These are phyloP conservation scores for Aphis craccivora DNA, from an alignment of 1,140 invertebrate species.

Conservation along the genomic window DNA sequence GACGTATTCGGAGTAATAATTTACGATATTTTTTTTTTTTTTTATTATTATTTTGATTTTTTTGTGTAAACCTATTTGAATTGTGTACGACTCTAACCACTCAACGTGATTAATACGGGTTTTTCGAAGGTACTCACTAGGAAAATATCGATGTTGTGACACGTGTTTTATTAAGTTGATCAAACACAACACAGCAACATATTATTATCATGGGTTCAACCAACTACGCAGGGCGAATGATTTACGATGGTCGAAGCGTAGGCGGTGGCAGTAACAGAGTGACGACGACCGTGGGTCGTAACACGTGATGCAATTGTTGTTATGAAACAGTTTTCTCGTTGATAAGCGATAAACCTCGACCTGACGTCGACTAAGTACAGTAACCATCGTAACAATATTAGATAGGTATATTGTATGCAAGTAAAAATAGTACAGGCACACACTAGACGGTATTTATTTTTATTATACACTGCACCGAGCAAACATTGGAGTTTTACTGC, in stretches of 20 bases:
- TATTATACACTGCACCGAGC: neutral
- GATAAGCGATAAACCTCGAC: neutral
- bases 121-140: neutral
- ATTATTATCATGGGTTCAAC: too few species aligned
- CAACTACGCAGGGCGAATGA: neutral
- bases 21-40: too few species aligned
- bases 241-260: too few species aligned
- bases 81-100: too few species aligned
- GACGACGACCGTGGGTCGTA: too few species aligned
- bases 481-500: neutral
- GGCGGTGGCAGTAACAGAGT: too few species aligned
- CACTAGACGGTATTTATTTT: neutral
- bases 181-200: neutral
- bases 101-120: too few species aligned
- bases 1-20: too few species aligned
- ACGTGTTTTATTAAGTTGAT: neutral
- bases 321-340: neutral
- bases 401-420: neutral
- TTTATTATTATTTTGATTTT: too few species aligned
- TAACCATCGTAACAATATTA: neutral
- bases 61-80: too few species aligned
- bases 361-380: neutral
- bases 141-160: neutral
- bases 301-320: too few species aligned
- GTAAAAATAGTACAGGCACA: neutral